Conservation (phyloP, 2,113 vertebrate genomes). For the Paraplagusia blochii region DNA sequence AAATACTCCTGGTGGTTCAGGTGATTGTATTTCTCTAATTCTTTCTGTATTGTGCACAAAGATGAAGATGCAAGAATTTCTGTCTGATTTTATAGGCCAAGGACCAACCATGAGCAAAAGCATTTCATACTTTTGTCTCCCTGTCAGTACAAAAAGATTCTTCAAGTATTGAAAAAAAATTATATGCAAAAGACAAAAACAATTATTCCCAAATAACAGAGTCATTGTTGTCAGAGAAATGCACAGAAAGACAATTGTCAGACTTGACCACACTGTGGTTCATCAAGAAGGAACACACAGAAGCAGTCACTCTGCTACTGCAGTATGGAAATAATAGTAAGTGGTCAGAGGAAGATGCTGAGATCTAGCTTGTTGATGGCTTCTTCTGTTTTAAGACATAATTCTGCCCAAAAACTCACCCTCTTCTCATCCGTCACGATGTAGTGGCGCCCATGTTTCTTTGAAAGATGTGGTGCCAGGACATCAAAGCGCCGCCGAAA, state of each 20-base stretch:
- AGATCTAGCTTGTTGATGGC: too few species aligned
- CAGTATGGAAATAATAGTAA: not conserved
- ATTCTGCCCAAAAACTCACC: slow-evolving; percentile 69
- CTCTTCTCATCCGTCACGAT: slow-evolving; percentile 91
- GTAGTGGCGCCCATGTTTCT: slow-evolving; percentile 93
- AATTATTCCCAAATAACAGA: not conserved
- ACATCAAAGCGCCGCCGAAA: slow-evolving; percentile 94
- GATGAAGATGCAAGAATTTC: too few species aligned
- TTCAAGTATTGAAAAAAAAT: too few species aligned
- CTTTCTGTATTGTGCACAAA: too few species aligned
- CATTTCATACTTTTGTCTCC: too few species aligned
- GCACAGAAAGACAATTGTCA: not conserved
- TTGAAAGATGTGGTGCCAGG: slow-evolving; percentile 91
- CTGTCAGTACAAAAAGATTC: too few species aligned
- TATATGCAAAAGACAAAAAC: not conserved
- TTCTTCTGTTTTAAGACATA: not conserved
- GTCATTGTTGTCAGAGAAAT: not conserved
- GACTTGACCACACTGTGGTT: not conserved
- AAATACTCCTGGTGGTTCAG: too few species aligned
- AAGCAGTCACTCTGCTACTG: too few species aligned
- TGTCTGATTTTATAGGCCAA: too few species aligned
- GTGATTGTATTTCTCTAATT: too few species aligned
- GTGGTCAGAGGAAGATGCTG: too few species aligned
- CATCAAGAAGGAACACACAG: not conserved
- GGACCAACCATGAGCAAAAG: too few species aligned